phyloP scores from a whole-genome alignment of 2,888 invertebrate genomes.

The Leptura quadrifasciata region DNA sequence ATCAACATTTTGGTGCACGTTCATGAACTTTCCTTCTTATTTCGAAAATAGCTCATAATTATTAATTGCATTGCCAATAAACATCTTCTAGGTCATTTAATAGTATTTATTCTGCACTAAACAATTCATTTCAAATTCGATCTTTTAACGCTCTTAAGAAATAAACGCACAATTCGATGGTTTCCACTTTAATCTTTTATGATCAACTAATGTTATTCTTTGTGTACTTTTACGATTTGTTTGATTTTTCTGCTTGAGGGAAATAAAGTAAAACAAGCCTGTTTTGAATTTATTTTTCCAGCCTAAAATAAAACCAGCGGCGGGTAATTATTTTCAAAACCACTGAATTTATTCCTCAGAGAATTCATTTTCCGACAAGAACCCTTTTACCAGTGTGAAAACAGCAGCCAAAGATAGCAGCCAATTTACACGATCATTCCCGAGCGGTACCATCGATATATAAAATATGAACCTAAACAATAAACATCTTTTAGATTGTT shows the following conservation, averaged over 20 bases:
- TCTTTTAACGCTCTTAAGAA: constrained; percentile 11
- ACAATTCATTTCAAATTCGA: constrained; percentile 10
- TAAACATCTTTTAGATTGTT: too few species aligned
- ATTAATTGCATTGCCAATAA: constrained; percentile 26
- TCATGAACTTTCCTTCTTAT: neutral
- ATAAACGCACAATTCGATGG: constrained; percentile 17
- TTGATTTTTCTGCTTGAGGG: constrained; percentile 11
- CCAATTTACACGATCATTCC: too few species aligned
- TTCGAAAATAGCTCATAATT: constrained; percentile 9
- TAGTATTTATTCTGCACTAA: constrained; percentile 24
- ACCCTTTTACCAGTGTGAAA: too few species aligned
- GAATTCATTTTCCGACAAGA: too few species aligned
- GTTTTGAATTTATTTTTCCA: constrained; percentile 32
- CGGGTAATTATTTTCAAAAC: neutral
- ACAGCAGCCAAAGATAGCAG: too few species aligned
- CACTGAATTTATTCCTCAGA: too few species aligned
- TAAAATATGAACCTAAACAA: too few species aligned
- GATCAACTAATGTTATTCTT: constrained; percentile 14
- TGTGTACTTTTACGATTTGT: constrained; percentile 36
- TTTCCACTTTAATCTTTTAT: constrained; percentile 31
- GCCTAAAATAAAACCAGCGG: neutral
- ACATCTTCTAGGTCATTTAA: neutral
- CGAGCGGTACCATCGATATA: too few species aligned
- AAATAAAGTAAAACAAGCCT: constrained; percentile 1
- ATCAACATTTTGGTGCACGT: neutral